A percentile compares a stretch with the other conserved stretches of the same genome.
Conservation (phyloP, 2,113 vertebrate genomes). For the Channa argus region DNA sequence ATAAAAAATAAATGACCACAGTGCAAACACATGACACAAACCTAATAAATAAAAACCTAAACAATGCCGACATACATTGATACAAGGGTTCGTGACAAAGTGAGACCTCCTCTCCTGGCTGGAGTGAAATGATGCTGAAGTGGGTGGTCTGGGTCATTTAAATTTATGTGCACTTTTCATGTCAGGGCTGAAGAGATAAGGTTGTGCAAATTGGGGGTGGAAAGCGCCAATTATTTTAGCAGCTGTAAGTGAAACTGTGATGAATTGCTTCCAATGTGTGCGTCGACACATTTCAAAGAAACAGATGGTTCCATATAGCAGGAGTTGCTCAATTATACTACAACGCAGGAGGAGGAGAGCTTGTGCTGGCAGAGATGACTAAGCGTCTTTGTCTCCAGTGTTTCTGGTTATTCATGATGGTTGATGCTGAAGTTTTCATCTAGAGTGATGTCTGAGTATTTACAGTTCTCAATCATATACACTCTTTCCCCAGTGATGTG, state of each 20-base stretch:
- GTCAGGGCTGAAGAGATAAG: conserved; percentile 10
- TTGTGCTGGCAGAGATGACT: conserved; percentile 17
- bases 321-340: conserved; percentile 32
- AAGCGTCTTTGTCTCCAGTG: conserved; percentile 24
- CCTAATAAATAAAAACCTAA: neutral
- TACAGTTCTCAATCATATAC: neutral
- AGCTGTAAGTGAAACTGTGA: conserved; percentile 23
- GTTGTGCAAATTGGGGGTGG: conserved; percentile 18
- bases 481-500: conserved; percentile 2
- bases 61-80: neutral
- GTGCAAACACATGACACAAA: neutral
- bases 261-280: conserved; percentile 31
- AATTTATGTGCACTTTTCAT: conserved; percentile 19
- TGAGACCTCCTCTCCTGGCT: neutral
- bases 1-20: conserved; percentile 17
- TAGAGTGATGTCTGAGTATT: conserved; percentile 6
- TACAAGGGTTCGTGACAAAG: neutral
- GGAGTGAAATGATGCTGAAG: conserved; percentile 23
- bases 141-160: conserved; percentile 19
- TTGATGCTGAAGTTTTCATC: conserved; percentile 5
- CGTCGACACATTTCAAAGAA: conserved; percentile 43
- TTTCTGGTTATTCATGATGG: conserved; percentile 15
- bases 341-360: conserved; percentile 11
- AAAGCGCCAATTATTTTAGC: conserved; percentile 30
- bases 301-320: conserved; percentile 46